Base-by-base conservation (phyloP, 2,888 invertebrate species). In the Onchidella celtica region DNA sequence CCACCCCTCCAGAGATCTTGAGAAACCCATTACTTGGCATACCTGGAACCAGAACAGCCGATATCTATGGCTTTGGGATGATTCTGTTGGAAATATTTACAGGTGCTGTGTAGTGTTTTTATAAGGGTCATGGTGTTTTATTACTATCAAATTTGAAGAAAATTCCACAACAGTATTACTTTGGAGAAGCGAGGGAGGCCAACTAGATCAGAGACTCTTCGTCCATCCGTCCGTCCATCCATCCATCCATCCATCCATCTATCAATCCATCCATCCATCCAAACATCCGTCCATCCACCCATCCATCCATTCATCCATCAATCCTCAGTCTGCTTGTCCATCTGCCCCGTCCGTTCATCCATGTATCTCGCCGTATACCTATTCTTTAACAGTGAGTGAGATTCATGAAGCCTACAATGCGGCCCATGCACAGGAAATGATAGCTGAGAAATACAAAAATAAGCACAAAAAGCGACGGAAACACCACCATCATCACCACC, bases 41-140 rank as follows among this genome's bases (percentile, higher is more conserved):
- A 9, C 55, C 72, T 3, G 80, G 74, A 3, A 59, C 74, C 1
- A 73, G 74, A 59, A 68, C 80, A 4, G 74, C 57, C n/a, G 80
- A 80, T n/a, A 40, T 80, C 0, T 80, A 74, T 47, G 36, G 74
- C 32, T 68, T 66, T 34, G 80, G 74, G 21, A 74, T 80, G 1
- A 59, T 80, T 55, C 27, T 80, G 24, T 11, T 80, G 57, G 80
- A 80, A 55, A 66, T 80, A 27, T 38, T 80, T n/a, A 80, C 80
- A 74, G 80, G 80, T 80, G 40, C 24, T n/a, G 21, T 9, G 3
- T 63, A 27, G 21, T 9, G 61, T 6, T n/a, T 61, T 27, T 61
- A n/a, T 4, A 59, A 21, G 24, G 59, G 59, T 59, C 21, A 3
- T 59, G 24, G 24, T 14, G 4, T 3, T 21, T 3, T 3, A 3